Evolutionary conservation across 2,888 invertebrate species (phyloP).

Genomic region (Pachycephus smyrnensis): DNA sequence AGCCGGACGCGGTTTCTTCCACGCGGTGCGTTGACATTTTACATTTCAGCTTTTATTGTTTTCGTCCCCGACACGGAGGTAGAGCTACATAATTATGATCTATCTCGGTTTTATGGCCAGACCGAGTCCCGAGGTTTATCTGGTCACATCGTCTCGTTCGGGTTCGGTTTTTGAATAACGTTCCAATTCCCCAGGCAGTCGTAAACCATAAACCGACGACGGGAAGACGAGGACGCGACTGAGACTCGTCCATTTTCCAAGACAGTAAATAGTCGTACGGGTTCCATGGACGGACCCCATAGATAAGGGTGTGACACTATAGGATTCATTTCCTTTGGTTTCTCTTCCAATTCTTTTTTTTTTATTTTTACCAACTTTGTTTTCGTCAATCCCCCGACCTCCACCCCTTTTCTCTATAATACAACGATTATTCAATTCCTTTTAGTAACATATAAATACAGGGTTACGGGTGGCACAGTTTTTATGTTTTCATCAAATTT

Average conservation of each 20-base stretch:
- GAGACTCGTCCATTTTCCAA: constrained; percentile 5
- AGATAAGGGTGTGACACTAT: constrained; percentile 27
- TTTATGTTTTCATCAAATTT: background rate
- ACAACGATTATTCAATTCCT: background rate
- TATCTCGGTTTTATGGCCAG: constrained; percentile 13
- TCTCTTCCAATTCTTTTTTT: constrained; percentile 6
- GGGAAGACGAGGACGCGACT: background rate
- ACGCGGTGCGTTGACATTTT: constrained; percentile 8
- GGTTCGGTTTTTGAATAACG: constrained; percentile 10
- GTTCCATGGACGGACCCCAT: constrained; percentile 27
- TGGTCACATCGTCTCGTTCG: constrained; percentile 4
- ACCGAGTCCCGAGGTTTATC: constrained; percentile 10
- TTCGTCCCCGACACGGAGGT: constrained; percentile 8
- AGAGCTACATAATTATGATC: constrained; percentile 23
- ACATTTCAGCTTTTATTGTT: constrained; percentile 8
- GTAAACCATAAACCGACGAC: constrained; percentile 7
- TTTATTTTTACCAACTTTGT: constrained; percentile 9
- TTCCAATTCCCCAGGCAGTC: constrained; percentile 6
- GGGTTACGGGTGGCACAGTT: background rate
- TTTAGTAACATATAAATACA: no score
- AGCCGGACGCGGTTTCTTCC: constrained; percentile 6
- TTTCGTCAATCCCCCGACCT: background rate
- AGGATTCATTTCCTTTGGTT: constrained; percentile 22
- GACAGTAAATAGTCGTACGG: constrained; percentile 30
- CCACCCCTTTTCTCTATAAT: background rate